Evolutionary conservation across 2,888 invertebrate species (phyloP), one percentile per base, ranked within the genome.

Genomic region (Trichogramma dendrolimi): DNA sequence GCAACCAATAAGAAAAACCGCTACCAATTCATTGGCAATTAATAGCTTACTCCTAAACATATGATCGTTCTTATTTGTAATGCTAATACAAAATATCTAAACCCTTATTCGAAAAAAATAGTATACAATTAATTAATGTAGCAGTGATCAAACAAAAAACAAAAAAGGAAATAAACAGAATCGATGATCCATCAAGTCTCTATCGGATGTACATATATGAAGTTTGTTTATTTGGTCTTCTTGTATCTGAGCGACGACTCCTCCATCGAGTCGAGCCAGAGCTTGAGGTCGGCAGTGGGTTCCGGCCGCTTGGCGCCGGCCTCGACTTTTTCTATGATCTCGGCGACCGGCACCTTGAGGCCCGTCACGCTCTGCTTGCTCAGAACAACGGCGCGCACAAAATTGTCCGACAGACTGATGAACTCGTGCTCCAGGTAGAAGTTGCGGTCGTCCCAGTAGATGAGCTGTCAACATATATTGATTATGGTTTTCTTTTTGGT

Each of bases 361-460:
- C 87, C 86, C 38, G 90, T 84, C 3, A 89, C 83, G 67, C 87
- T 87, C 77, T 92, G 91, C 68, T 91, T 90, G 48, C 91, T 90
- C 41, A 91, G 75, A 14, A 88, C 86, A 4, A 92, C 83, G 2
- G 92, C 90, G 5, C 91, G 85, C 0, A 94, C 85, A 73, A 94
- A 94, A 5, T 87, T 87, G 76, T 94, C 94, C 56, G 81, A 81
- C 3, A 89, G 72, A 0, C 91, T 90, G 6, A 92, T 84, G 72
- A 94, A 90, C 74, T 89, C 86, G 71, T 94, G 93, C 74, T 94
- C 93, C 67, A 94, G 80, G 76, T 91, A 94, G 66, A 94, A 82
- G 40, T 89, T 87, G 75, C 89, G 90, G 14, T 92, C 91, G 71
- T 94, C 94, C 93, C 94, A 94, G 80, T 89, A 91, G 38, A 89